Percentiles rank a stretch among this genome's conserved stretches.
These are phyloP conservation scores for Ditylenchus dipsaci DNA, from an alignment of 1,140 invertebrate species.

Conservation along the genomic window DNA sequence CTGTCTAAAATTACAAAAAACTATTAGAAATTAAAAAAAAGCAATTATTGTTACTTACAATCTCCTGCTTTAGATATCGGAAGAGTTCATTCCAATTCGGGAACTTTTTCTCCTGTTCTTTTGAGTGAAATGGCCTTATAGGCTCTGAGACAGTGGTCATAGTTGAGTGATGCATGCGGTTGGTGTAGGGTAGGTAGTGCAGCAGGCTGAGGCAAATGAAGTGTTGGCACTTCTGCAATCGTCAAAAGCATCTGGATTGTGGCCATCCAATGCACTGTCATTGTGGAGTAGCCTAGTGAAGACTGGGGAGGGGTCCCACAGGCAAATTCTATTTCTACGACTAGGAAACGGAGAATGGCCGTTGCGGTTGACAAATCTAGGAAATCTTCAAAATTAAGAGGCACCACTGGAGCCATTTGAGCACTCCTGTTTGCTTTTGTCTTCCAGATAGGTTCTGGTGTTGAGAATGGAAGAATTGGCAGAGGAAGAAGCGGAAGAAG, in stretches of 20 bases:
- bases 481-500: not conserved
- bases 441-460: not conserved
- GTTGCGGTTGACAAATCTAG: not conserved
- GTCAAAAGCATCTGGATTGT: not conserved
- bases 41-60: too few relatives aligned
- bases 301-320: not conserved
- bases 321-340: not conserved
- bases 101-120: conserved; percentile 14
- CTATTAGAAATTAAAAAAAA: too few relatives aligned
- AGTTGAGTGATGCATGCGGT: too few relatives aligned
- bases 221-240: too few relatives aligned
- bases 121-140: too few relatives aligned
- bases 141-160: too few relatives aligned
- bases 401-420: not conserved
- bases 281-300: not conserved
- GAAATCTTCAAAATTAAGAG: not conserved
- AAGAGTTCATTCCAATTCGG: conserved; percentile 40
- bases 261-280: not conserved
- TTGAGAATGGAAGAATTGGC: not conserved
- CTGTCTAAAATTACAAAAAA: conserved; percentile 24
- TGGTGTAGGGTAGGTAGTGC: too few relatives aligned
- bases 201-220: too few relatives aligned
- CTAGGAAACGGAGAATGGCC: not conserved
- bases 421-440: not conserved
- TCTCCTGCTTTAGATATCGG: conserved; percentile 31